phyloP scores from a whole-genome alignment of 92 coral and sea anemone genomes.

The Desmophyllum pertusum region DNA sequence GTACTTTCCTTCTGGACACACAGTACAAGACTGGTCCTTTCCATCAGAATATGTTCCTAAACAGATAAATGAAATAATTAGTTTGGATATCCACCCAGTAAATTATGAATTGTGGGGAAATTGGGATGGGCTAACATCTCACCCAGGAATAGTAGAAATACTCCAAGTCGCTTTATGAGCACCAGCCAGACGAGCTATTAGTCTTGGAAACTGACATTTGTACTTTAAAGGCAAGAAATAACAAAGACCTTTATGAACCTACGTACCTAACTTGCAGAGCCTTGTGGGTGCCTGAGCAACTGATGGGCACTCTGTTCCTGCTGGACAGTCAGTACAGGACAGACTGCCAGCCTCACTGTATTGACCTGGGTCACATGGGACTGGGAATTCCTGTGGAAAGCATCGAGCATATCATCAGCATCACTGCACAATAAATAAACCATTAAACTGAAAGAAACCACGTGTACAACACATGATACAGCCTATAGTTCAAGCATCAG shows the following conservation, averaged over 20 bases:
- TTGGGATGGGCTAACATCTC: neutral
- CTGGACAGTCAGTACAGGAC: slow-evolving; percentile 75
- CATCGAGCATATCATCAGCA: neutral
- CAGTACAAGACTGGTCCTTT: slow-evolving; percentile 75
- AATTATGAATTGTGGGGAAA: no score
- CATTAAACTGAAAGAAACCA: neutral
- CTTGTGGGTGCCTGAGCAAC: slow-evolving; percentile 54
- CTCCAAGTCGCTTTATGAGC: neutral
- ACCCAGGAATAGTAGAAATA: neutral
- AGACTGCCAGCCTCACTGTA: slow-evolving; percentile 66
- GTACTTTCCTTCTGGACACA: slow-evolving; percentile 82
- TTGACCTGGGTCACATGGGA: slow-evolving; percentile 78
- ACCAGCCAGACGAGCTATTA: neutral
- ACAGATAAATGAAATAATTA: neutral
- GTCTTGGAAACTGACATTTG: neutral
- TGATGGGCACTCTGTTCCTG: slow-evolving; percentile 91
- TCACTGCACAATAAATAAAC: neutral
- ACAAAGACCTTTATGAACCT: neutral
- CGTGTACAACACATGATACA: no score
- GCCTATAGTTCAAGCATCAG: no score
- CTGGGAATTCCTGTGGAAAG: slow-evolving; percentile 50
- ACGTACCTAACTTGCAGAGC: slow-evolving; percentile 69
- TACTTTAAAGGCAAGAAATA: neutral
- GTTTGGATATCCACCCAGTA: neutral
- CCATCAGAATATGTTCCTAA: slow-evolving; percentile 88